These are phyloP conservation scores for Silurus aristotelis DNA, from an alignment of 2,797 vertebrate genomes.

Conservation along the genomic window DNA sequence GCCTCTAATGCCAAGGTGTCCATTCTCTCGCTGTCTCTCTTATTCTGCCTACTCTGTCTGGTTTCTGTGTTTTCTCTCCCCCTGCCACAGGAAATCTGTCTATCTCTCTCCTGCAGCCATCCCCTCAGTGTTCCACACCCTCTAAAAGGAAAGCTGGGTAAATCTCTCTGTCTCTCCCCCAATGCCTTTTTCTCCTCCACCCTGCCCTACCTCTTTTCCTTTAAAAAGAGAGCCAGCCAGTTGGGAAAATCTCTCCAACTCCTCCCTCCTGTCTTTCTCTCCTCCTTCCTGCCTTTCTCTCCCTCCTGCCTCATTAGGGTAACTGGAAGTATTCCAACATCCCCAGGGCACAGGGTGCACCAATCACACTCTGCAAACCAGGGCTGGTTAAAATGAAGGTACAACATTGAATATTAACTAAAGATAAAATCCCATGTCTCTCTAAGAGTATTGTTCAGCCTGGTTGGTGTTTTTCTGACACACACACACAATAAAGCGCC, in stretches of 20 bases:
- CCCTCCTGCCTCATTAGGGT: neutral
- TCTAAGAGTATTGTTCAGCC: neutral
- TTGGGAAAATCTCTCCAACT: conserved; percentile 16
- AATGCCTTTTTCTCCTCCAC: conserved; percentile 35
- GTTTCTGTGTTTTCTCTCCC: neutral
- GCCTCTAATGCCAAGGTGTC: conserved; percentile 79
- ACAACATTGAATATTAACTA: neutral
- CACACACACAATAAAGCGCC: too few relatives aligned
- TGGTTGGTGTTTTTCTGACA: too few relatives aligned
- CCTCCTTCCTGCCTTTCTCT: too few relatives aligned
- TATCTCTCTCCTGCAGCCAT: conserved; percentile 37
- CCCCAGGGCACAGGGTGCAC: neutral
- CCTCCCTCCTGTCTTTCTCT: neutral
- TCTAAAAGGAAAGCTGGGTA: neutral
- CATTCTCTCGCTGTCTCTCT: conserved; percentile 62
- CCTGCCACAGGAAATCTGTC: conserved; percentile 1
- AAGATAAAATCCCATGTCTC: neutral
- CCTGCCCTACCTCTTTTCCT: conserved; percentile 18
- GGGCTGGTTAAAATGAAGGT: neutral
- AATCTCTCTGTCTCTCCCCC: conserved; percentile 36
- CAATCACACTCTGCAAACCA: neutral
- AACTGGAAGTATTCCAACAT: neutral
- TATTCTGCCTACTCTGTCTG: neutral
- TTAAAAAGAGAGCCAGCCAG: conserved; percentile 11
- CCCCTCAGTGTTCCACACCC: neutral